Conservation (phyloP, 64 coral and sea anemone species). For the Pachyseris speciosa region DNA sequence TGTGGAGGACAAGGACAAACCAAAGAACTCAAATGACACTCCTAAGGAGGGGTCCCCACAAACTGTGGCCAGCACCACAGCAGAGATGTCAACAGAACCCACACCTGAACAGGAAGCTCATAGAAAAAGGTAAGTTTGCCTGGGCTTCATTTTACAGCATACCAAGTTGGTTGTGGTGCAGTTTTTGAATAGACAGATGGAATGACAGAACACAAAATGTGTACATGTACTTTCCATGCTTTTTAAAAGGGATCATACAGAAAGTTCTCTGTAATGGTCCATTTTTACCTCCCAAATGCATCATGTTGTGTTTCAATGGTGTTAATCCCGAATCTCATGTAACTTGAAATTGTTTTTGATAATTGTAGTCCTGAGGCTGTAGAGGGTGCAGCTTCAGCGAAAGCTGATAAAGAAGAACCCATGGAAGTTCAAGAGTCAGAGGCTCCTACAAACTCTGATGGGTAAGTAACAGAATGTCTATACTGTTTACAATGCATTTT, state of each 20-base stretch:
- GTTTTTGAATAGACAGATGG: too few relatives aligned
- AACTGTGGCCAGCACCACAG: constrained; percentile 50
- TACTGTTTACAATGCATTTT: neutral
- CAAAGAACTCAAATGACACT: neutral
- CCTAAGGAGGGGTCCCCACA: constrained; percentile 61
- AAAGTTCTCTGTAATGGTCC: too few relatives aligned
- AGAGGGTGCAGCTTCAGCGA: neutral
- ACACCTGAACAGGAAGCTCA: constrained; percentile 37
- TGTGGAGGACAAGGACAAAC: constrained; percentile 42
- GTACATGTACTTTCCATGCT: too few relatives aligned
- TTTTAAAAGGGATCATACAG: too few relatives aligned
- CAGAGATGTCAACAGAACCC: constrained; percentile 28
- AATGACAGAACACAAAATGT: too few relatives aligned
- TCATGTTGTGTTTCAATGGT: neutral
- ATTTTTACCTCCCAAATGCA: too few relatives aligned
- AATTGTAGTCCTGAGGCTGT: constrained; percentile 43
- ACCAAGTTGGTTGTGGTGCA: too few relatives aligned
- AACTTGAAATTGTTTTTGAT: neutral
- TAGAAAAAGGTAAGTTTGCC: constrained; percentile 50
- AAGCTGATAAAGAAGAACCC: constrained; percentile 60
- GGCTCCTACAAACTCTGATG: constrained; percentile 10
- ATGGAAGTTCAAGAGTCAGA: constrained; percentile 69
- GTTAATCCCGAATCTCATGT: neutral
- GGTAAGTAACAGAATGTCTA: neutral
- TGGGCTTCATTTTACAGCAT: neutral